Evolutionary conservation across 1,140 invertebrate genomes (phyloP), one percentile per base, ranked within the genome.

Genomic region (Musca vetustissima): DNA sequence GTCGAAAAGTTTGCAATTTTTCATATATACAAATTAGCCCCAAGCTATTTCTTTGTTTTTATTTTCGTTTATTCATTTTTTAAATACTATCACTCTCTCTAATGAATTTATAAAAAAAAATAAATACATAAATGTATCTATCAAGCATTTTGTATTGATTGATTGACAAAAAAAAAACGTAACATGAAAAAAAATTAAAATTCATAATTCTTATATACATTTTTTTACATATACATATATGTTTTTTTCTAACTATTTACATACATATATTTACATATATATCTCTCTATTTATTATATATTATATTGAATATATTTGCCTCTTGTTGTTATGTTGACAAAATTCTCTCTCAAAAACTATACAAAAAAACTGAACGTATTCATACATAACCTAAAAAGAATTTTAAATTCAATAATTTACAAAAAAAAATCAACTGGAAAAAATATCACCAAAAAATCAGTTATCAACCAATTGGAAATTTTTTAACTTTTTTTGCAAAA

Each of bases 1-100:
- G 92, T 92, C 17, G 2, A 55, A 32, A 64, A 24, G 36, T 65
- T 47, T 48, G 17, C 22, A n/a, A n/a, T n/a, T n/a, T n/a, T n/a
- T n/a, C n/a, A n/a, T n/a, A n/a, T n/a, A n/a, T n/a, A 28, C 28
- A 28, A 4, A 28, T 28, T 28, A 28, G 3, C 8, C 28, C 8
- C 28, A 4, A 8, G 36, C 25, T 32, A 3, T 25, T 28, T 61
- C 28, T 61, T 4, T 61, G 8, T 1, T 43, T 53, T 43, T 22
- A 7, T 55, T 15, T 49, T 43, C 11, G 1, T 43, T 43, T 43
- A 43, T 43, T 43, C 13, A 6, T 6, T 43, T 43, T 43, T 13
- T 7, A n/a, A n/a, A n/a, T n/a, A n/a, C n/a, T n/a, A n/a, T n/a
- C n/a, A n/a, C n/a, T 43, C 13, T 43, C 36, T 22, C 57, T n/a